phyloP scores from a whole-genome alignment of 2,797 vertebrate genomes.

The Dicrostonyx torquatus region DNA sequence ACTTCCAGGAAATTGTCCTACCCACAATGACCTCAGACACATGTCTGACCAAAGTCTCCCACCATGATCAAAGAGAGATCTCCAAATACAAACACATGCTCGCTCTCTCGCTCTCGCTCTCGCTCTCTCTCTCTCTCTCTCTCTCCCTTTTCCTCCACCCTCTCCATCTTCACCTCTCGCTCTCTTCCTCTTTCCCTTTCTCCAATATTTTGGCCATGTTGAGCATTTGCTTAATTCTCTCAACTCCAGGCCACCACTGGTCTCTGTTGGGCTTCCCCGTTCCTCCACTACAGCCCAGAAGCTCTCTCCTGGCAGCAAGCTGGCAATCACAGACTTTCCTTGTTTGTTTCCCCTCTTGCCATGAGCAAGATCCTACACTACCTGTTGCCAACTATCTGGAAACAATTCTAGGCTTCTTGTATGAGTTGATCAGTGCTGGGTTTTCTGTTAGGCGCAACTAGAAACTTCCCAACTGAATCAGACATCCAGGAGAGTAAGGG shows the following conservation, averaged over 20 bases:
- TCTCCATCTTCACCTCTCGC: too few species aligned
- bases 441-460: not conserved
- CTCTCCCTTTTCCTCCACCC: too few species aligned
- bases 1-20: not conserved
- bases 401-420: not conserved
- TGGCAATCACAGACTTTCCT: fast-evolving
- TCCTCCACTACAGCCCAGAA: not conserved
- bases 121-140: not conserved
- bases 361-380: not conserved
- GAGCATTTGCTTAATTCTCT: not conserved
- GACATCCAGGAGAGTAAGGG: not conserved
- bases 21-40: not conserved
- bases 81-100: not conserved
- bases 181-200: fast-evolving
- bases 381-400: not conserved
- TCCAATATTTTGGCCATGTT: not conserved
- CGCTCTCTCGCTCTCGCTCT: not conserved
- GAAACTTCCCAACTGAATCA: not conserved
- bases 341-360: not conserved
- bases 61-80: not conserved
- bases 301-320: not conserved
- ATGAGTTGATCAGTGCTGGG: not conserved
- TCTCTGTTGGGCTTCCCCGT: not conserved
- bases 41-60: not conserved
- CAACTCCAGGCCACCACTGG: not conserved